Evolutionary conservation across 2,888 invertebrate genomes (phyloP), one percentile per base, ranked within the genome.

Genomic region (Lasioglossum pauxillum): DNA sequence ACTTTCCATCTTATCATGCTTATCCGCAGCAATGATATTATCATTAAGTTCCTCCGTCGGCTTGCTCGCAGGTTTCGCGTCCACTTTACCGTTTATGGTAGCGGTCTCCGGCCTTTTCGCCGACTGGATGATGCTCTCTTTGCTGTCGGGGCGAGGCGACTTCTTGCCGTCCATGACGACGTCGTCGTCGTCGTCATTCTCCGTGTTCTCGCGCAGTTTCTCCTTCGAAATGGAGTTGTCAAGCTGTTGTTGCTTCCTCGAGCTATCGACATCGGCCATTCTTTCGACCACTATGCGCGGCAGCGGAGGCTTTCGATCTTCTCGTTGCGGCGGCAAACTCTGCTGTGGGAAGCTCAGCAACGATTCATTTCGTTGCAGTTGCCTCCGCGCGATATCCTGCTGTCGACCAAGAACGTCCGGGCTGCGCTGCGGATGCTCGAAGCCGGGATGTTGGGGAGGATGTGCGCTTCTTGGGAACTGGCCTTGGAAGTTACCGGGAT

Each of bases 121-220:
- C 12, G 72, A 0, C 12, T 53, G 57, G 1, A 80, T 41, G n/a
- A 57, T n/a, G 35, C n/a, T 71, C 16, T 81, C 78, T 1, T 46
- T 84, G 8, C 31, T 72, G 19, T 82, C 84, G 5, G 77, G 31
- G 1, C 82, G 78, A 10, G 86, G 83, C 12, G 85, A 86, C n/a
- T 89, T 89, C 35, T 93, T 90, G 0, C 57, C 74, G 75, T 92
- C 92, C 86, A 93, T 90, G 23, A 93, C 91, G 2, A 92, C 93
- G 49, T 94, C 93, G 19, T 94, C 92, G 79, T 94, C 93, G 46
- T 93, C 92, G 38, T 92, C 91, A 16, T 92, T 89, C 35, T 86
- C 90, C 35, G 80, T 83, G n/a, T 78, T 84, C 8, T 90, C 86
- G 0, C 88, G 81, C 7, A 75, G 10, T 12, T 77, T 91, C 74